A percentile compares a stretch with the other conserved stretches of the same genome.
These are phyloP conservation scores for Acanthosepion pharaonis DNA, from an alignment of 2,888 invertebrate species.

Conservation along the genomic window DNA sequence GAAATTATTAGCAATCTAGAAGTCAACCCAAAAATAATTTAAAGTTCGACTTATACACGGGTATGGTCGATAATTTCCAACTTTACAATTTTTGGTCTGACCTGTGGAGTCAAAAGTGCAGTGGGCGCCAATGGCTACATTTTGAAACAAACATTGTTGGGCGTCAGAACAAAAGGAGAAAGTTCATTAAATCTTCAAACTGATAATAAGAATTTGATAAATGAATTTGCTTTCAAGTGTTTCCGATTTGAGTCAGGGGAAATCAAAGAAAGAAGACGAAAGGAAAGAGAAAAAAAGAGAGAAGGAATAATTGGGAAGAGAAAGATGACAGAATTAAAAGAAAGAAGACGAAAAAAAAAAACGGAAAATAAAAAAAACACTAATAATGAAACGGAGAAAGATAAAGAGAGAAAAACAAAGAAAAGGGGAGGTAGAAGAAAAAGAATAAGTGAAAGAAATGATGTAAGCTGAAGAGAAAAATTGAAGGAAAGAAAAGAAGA, in stretches of 20 bases:
- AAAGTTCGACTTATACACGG: not conserved
- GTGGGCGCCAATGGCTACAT: not conserved
- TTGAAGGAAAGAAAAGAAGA: not conserved
- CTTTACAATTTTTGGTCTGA: not conserved
- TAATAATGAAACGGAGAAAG: not conserved
- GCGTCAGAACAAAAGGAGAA: not conserved
- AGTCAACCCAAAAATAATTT: no score
- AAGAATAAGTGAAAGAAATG: not conserved
- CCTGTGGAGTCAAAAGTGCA: not conserved
- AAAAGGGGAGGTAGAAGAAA: not conserved
- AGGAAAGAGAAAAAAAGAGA: not conserved
- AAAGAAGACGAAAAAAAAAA: not conserved
- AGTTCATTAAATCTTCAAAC: not conserved
- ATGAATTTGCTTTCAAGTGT: not conserved
- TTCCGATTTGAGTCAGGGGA: not conserved
- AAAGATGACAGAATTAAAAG: not conserved
- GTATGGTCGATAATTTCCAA: not conserved
- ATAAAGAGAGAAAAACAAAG: not conserved
- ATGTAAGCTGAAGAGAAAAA: not conserved
- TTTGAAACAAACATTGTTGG: not conserved
- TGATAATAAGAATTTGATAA: conserved; percentile 6
- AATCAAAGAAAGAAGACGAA: not conserved
- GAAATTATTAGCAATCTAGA: no score
- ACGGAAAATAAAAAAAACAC: not conserved
- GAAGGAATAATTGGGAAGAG: not conserved